A percentile compares a stretch with the other conserved stretches of the same genome.
These are phyloP conservation scores for Caenorhabditis plicata DNA, from an alignment of 2,888 invertebrate species.

Conservation along the genomic window DNA sequence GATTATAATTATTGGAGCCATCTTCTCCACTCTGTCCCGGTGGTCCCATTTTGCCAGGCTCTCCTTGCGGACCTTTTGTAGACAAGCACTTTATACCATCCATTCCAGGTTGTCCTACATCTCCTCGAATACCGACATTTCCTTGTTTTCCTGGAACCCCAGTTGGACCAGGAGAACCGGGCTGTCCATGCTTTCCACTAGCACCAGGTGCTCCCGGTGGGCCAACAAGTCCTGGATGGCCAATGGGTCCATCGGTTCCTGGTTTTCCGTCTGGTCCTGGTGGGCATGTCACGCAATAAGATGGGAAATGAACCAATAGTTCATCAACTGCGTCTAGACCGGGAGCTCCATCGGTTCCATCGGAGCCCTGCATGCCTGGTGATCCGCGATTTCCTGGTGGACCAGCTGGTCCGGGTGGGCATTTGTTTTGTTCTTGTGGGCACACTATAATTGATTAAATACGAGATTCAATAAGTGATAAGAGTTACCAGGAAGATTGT, in stretches of 20 bases:
- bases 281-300: constrained; percentile 20
- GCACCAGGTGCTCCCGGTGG: constrained; percentile 24
- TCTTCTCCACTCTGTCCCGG: constrained; percentile 26
- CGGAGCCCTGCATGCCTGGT: constrained; percentile 13
- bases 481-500: neutral
- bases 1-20: constrained; percentile 20
- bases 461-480: no score
- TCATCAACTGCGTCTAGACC: constrained; percentile 29
- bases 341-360: constrained; percentile 19
- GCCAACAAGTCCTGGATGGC: constrained; percentile 14
- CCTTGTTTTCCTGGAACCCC: constrained; percentile 28
- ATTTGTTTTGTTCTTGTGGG: constrained; percentile 21
- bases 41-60: constrained; percentile 21
- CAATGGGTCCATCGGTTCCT: constrained; percentile 11
- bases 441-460: constrained; percentile 18
- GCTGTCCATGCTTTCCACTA: constrained; percentile 27
- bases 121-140: constrained; percentile 14
- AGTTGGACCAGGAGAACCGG: constrained; percentile 20
- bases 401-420: constrained; percentile 21
- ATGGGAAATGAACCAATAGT: constrained; percentile 10
- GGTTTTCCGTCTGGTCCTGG: constrained; percentile 27
- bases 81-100: constrained; percentile 19
- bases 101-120: constrained; percentile 9
- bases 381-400: constrained; percentile 14
- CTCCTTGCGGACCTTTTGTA: constrained; percentile 20